Evolutionary conservation across 2,888 invertebrate genomes (phyloP), one percentile per base, ranked within the genome.

Genomic region (Drosophila rubida): DNA sequence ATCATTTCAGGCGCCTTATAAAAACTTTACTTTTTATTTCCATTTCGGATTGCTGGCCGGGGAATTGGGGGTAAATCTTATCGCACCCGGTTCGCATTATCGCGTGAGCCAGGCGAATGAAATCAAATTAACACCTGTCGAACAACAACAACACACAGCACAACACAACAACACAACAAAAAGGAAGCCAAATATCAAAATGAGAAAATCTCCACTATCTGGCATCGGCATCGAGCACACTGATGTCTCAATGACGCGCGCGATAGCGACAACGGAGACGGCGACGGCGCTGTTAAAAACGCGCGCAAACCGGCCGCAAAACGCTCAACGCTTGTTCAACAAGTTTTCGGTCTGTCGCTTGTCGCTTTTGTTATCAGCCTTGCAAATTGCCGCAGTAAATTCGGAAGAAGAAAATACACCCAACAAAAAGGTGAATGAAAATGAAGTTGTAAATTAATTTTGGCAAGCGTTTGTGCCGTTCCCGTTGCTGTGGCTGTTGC

Each of bases 81-180:
- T 88, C 88, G 75, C 74, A 61, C 71, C 68, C 57, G 46, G 54
- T 49, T 49, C 65, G 68, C 72, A 72, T 71, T 78, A 78, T 73
- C 83, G 71, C 69, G 44, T 63, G 60, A 64, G 35, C 64, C 65
- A 59, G 75, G 53, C 61, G 58, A 65, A 63, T 57, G 71, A 76
- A 88, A 88, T 86, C 87, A 76, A 88, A 80, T 84, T 83, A 88
- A 88, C 83, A 84, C 88, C 71, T 73, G 66, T 62, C 16, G 64
- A 54, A 55, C 53, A 49, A 57, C 41, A 58, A 46, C 39, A 39
- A 57, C 9, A 44, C 50, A 53, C n/a, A n/a, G n/a, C n/a, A 46
- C 53, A 11, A 32, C 41, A 42, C 41, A 58, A 44, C 46, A 62
- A 63, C 23, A 50, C 50, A 42, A 50, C n/a, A n/a, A n/a, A n/a